Evolutionary conservation across 2,888 invertebrate species (phyloP).

Genomic region (Petrolisthes manimaculis): DNA sequence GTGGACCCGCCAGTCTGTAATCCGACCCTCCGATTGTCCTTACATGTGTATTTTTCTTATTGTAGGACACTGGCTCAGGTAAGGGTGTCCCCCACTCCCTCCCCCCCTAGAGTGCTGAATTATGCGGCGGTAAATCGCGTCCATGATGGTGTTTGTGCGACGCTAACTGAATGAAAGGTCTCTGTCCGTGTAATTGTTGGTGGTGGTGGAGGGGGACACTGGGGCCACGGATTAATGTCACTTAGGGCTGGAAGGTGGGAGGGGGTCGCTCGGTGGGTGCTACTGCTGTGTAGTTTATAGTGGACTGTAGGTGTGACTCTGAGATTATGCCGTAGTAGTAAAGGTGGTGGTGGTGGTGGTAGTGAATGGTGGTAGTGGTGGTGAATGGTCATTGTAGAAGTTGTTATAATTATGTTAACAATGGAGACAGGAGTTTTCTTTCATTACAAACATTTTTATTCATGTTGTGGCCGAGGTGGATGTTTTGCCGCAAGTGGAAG

Average conservation of each 20-base stretch:
- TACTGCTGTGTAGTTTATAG: not conserved
- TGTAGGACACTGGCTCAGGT: slow-evolving; percentile 5
- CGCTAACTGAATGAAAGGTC: slow-evolving; percentile 36
- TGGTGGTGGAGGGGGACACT: not conserved
- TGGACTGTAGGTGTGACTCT: too few relatives aligned
- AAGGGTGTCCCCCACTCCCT: not conserved
- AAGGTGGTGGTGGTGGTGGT: too few relatives aligned
- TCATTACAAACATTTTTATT: too few relatives aligned
- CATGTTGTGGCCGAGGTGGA: too few relatives aligned
- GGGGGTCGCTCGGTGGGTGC: not conserved
- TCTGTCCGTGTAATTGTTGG: slow-evolving; percentile 28
- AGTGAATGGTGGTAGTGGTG: too few relatives aligned
- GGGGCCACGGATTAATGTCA: not conserved
- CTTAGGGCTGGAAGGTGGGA: not conserved
- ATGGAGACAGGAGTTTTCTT: too few relatives aligned
- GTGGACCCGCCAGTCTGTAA: slow-evolving; percentile 24
- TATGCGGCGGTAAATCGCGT: slow-evolving; percentile 22
- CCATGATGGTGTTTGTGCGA: slow-evolving; percentile 36
- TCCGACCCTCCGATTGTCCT: slow-evolving; percentile 17
- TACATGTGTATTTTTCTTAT: slow-evolving; percentile 37
- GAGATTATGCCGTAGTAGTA: too few relatives aligned
- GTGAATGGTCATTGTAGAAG: too few relatives aligned
- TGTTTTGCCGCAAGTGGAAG: too few relatives aligned
- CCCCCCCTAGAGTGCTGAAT: slow-evolving; percentile 23
- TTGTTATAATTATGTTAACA: too few relatives aligned